These are phyloP conservation scores for Melanotaenia duboulayi DNA, from an alignment of 2,113 vertebrate genomes.

Conservation along the genomic window DNA sequence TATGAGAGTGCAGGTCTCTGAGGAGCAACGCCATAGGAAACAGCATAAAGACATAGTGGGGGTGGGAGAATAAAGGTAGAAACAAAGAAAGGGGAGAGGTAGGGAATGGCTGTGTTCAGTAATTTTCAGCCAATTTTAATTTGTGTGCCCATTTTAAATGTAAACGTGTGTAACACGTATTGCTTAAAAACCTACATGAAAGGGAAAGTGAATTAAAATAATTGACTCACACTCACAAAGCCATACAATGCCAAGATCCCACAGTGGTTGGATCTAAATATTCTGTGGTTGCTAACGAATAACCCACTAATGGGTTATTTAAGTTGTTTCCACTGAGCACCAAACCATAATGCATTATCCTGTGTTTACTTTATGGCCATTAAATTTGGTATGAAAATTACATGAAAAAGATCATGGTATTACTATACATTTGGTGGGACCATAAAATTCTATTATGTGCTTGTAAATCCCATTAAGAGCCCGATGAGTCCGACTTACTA, in stretches of 20 bases:
- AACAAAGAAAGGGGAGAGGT: constrained; percentile 58
- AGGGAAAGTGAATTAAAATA: constrained; percentile 27
- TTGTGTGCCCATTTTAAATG: constrained; percentile 38
- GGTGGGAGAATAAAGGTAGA: constrained; percentile 35
- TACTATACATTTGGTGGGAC: neutral
- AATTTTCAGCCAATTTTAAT: constrained; percentile 24
- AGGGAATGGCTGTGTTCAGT: constrained; percentile 42
- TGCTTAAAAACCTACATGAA: constrained; percentile 24
- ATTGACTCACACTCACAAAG: constrained; percentile 45
- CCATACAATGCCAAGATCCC: constrained; percentile 26
- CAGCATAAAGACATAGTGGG: constrained; percentile 47
- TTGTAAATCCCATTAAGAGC: neutral
- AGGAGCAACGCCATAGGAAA: constrained; percentile 63
- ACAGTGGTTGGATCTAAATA: constrained; percentile 35
- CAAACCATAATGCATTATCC: neutral
- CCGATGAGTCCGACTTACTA: neutral
- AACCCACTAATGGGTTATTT: constrained; percentile 16
- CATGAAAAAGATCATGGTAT: neutral
- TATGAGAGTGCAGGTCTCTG: constrained; percentile 39
- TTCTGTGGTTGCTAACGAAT: constrained; percentile 8
- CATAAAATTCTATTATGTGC: neutral
- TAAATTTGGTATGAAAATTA: neutral
- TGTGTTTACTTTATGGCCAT: neutral
- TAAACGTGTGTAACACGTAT: constrained; percentile 37
- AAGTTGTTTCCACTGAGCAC: constrained; percentile 5